Conservation (phyloP, 1,140 invertebrate species). For the Drosophila takahashii region DNA sequence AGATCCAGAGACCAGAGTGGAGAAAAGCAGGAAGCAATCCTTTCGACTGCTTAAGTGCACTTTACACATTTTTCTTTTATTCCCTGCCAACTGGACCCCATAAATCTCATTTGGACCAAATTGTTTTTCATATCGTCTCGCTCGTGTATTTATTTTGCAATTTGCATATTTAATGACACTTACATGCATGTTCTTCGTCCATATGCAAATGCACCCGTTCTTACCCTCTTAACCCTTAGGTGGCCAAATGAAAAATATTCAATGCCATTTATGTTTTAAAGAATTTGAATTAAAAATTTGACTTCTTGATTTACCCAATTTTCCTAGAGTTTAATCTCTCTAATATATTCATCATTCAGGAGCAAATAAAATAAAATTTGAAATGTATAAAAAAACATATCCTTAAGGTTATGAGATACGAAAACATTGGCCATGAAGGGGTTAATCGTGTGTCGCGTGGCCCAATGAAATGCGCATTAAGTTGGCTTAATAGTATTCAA, state of each 20-base stretch:
- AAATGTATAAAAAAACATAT: too few relatives aligned
- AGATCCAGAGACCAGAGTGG: neutral
- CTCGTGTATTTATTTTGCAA: slow-evolving; percentile 61
- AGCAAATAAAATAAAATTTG: too few relatives aligned
- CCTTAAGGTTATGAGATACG: too few relatives aligned
- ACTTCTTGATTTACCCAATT: too few relatives aligned
- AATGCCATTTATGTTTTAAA: neutral
- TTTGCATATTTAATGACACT: slow-evolving; percentile 81
- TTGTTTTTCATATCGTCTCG: slow-evolving; percentile 63
- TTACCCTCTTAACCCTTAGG: slow-evolving; percentile 30
- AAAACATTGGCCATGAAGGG: neutral
- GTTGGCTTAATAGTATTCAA: slow-evolving; percentile 81
- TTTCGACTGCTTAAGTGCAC: slow-evolving; percentile 73
- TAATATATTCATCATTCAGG: too few relatives aligned
- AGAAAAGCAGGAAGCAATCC: slow-evolving; percentile 59
- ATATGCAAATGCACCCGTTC: slow-evolving; percentile 31
- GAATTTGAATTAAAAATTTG: too few relatives aligned
- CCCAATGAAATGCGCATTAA: slow-evolving; percentile 77
- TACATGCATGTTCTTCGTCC: slow-evolving; percentile 63
- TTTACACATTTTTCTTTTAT: slow-evolving; percentile 76
- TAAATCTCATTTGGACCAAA: slow-evolving; percentile 77
- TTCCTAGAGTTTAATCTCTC: too few relatives aligned
- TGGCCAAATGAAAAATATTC: slow-evolving; percentile 16
- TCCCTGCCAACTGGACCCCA: slow-evolving; percentile 54
- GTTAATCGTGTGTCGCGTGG: slow-evolving; percentile 14